Conservation (phyloP, 2,888 invertebrate species). For the Leptarthrus brevirostris region DNA sequence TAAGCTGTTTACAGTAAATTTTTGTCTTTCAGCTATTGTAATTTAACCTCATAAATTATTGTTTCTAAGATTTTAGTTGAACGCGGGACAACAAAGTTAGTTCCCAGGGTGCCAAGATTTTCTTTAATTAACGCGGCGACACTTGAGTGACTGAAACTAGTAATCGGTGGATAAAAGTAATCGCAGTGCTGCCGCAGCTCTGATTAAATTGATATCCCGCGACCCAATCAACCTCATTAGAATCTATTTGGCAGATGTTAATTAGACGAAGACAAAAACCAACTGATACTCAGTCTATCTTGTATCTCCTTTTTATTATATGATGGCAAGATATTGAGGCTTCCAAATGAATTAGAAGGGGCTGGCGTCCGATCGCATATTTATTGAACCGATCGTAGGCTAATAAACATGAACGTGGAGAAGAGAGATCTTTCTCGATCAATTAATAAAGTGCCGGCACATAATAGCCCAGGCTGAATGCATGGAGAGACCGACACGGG, state of each 20-base stretch:
- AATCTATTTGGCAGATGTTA: conserved; percentile 48
- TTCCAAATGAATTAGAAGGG: conserved; percentile 31
- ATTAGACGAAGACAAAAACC: conserved; percentile 34
- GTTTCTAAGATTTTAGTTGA: no score
- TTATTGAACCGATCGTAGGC: conserved; percentile 35
- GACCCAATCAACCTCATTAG: conserved; percentile 42
- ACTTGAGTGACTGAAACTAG: conserved; percentile 42
- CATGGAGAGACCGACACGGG: conserved; percentile 9
- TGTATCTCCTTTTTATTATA: conserved; percentile 11
- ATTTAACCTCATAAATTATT: no score
- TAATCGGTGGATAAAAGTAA: conserved; percentile 34
- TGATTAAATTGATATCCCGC: conserved; percentile 32
- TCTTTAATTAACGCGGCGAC: conserved; percentile 32
- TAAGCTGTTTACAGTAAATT: no score
- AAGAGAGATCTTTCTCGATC: not conserved
- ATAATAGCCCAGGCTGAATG: conserved; percentile 12
- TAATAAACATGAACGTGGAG: conserved; percentile 24
- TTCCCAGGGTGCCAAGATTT: conserved; percentile 43
- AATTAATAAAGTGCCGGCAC: conserved; percentile 38
- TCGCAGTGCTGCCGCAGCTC: conserved; percentile 26
- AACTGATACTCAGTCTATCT: not conserved
- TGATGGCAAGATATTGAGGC: conserved; percentile 11
- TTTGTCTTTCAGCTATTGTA: no score
- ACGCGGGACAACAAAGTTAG: conserved; percentile 1
- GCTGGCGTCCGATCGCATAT: conserved; percentile 30